Evolutionary conservation across 1,140 invertebrate species (phyloP).

Genomic region (Musca domestica): DNA sequence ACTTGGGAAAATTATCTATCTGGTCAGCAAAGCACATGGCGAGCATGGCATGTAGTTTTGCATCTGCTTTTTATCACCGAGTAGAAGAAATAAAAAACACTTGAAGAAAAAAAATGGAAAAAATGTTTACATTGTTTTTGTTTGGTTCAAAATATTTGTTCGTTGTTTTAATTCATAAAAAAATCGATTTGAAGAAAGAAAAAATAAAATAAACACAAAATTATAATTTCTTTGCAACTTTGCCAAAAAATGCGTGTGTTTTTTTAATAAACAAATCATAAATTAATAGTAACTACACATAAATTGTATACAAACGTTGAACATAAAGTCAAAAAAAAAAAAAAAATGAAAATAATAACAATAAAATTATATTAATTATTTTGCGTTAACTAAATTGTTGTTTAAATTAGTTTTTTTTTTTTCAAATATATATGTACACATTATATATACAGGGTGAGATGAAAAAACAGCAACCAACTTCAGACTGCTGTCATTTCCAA

Average conservation of each 20-base stretch:
- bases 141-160: constrained; percentile 5
- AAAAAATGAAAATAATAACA: background rate
- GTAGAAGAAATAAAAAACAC: too few species aligned
- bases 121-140: too few species aligned
- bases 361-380: constrained; percentile 1
- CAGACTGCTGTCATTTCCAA: too few species aligned
- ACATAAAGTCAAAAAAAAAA: background rate
- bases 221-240: background rate
- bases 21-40: too few species aligned
- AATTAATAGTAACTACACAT: background rate
- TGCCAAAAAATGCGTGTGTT: background rate
- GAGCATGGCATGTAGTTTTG: too few species aligned
- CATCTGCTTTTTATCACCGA: too few species aligned
- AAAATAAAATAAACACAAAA: background rate
- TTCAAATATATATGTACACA: too few species aligned
- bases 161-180: constrained; percentile 10
- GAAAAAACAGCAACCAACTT: too few species aligned
- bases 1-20: too few species aligned
- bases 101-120: too few species aligned
- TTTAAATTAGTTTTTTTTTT: constrained; percentile 12
- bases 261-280: constrained; percentile 13
- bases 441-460: too few species aligned
- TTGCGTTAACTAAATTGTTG: constrained; percentile 1
- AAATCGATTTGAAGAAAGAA: too few species aligned
- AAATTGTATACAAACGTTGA: background rate